Evolutionary conservation across 64 coral and sea anemone genomes (phyloP), one percentile per base, ranked within the genome.

Genomic region (Acropora yongei): DNA sequence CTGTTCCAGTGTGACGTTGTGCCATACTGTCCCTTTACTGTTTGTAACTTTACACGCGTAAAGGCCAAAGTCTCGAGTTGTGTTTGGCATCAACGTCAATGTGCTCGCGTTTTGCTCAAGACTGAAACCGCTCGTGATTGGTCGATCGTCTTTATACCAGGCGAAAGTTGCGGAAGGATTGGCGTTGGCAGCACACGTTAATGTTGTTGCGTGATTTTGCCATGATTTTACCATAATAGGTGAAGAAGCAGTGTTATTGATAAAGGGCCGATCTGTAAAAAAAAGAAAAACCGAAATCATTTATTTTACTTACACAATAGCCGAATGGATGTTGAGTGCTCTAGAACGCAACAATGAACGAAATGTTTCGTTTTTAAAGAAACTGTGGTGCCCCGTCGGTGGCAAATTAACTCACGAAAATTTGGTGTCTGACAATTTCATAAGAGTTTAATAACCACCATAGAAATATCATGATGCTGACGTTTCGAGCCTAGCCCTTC

Each of bases 21-120:
- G 71, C 80, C 68, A 84, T 0, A 53, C 80, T 51, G 47, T 75
- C 74, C 89, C 89, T 66, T 91, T 80, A 48, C 1, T 57, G 46
- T 91, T 91, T 45, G 80, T 82, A 39, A 69, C 89, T 45, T 76
- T 40, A 60, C 89, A 91, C 0, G 79, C 75, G 69, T 91, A 91
- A 11, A 43, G 42, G 63, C 89, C 89, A 84, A 91, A 91, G 53
- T 84, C 49, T 8, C 9, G 17, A 17, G 68, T 16, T 41, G 68
- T 83, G 20, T 39, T 74, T 20, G 79, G 80, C 3, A 7, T 18
- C 41, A 76, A 8, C 78, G 44, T 63, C 1, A 91, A 14, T 2
- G 74, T 60, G 47, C 89, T 83, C 73, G 44, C 44, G 30, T 83
- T 39, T 14, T 65, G 69, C 41, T 41, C 12, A 84, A 67, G 13